Evolutionary conservation across 2,113 vertebrate genomes (phyloP).

Genomic region (Nibea coibor): DNA sequence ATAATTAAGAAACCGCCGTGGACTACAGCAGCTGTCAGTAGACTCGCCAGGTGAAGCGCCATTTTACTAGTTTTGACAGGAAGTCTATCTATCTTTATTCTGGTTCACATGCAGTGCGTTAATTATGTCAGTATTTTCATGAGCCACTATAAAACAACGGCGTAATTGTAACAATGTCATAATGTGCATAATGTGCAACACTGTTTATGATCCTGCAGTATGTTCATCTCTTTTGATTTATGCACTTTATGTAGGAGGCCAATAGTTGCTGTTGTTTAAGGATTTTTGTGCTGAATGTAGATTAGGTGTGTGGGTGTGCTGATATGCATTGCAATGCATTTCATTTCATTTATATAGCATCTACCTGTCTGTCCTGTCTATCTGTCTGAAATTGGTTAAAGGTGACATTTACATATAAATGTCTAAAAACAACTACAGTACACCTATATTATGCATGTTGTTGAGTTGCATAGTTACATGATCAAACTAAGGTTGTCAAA

Average conservation of each 20-base stretch:
- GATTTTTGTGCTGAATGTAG: not conserved
- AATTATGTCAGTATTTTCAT: not conserved
- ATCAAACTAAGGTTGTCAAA: too few relatives aligned
- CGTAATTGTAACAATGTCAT: constrained; percentile 4
- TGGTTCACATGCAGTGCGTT: not conserved
- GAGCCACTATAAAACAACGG: not conserved
- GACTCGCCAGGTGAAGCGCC: not conserved
- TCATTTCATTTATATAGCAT: not conserved
- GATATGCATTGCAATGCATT: not conserved
- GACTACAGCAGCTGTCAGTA: not conserved
- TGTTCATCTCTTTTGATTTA: constrained; percentile 2
- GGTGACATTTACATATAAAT: too few relatives aligned
- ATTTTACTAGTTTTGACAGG: not conserved
- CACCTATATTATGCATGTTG: too few relatives aligned
- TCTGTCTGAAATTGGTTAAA: not conserved
- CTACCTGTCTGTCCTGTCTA: not conserved
- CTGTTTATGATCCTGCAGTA: not conserved
- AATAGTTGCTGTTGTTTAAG: not conserved
- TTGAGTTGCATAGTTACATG: too few relatives aligned
- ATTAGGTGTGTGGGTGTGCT: not conserved
- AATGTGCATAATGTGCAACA: not conserved
- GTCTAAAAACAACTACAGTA: too few relatives aligned
- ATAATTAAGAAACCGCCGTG: not conserved
- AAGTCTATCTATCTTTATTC: not conserved
- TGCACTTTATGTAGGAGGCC: not conserved